Evolutionary conservation across 2,113 vertebrate species (phyloP).

Genomic region (Seriola aureovittata): DNA sequence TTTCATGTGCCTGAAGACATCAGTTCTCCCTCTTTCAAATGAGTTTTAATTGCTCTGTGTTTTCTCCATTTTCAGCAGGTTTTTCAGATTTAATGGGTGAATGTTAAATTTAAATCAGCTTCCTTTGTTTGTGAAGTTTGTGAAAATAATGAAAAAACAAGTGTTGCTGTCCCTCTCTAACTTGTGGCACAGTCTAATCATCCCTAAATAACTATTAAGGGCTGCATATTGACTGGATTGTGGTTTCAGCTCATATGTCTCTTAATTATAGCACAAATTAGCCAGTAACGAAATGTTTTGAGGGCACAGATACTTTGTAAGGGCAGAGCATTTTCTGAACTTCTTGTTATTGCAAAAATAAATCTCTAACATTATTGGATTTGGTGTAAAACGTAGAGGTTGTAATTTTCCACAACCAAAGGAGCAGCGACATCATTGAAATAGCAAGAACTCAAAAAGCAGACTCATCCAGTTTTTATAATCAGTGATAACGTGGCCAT

Average conservation of each 20-base stretch:
- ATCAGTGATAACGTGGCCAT: slow-evolving; percentile 41
- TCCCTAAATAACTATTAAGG: not conserved
- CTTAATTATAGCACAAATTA: slow-evolving; percentile 20
- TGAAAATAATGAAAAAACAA: not conserved
- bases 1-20: slow-evolving; percentile 12
- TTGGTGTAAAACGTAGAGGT: slow-evolving; percentile 33
- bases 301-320: slow-evolving; percentile 16
- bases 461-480: slow-evolving; percentile 28
- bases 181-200: not conserved
- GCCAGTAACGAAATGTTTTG: slow-evolving; percentile 12
- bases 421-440: not conserved
- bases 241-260: slow-evolving; percentile 9
- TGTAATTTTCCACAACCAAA: slow-evolving; percentile 24
- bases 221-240: slow-evolving; percentile 2
- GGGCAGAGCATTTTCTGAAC: not conserved
- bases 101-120: not conserved
- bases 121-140: slow-evolving; percentile 3
- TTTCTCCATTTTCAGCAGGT: not conserved
- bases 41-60: not conserved
- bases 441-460: slow-evolving; percentile 13
- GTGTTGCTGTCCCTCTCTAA: not conserved
- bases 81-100: not conserved
- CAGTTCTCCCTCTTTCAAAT: not conserved
- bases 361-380: slow-evolving; percentile 49
- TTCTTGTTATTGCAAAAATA: slow-evolving; percentile 49